A percentile compares a stretch with the other conserved stretches of the same genome.
phyloP scores from a whole-genome alignment of 2,888 invertebrate genomes.

The Caenorhabditis drosophilae region DNA sequence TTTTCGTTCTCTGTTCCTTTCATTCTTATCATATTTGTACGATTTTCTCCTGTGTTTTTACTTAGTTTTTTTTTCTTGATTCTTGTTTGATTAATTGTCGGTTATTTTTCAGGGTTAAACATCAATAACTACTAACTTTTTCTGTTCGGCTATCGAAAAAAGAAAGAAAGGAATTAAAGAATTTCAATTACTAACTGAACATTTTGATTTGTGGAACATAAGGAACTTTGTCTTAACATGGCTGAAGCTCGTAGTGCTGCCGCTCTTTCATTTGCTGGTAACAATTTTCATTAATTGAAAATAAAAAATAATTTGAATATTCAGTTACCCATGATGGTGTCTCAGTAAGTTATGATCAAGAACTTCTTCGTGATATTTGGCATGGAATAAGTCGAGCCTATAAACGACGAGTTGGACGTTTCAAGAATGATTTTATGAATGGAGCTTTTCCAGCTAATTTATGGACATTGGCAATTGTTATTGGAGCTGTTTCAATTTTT shows the following conservation, averaged over 20 bases:
- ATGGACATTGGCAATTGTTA: slow-evolving; percentile 84
- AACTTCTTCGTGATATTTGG: slow-evolving; percentile 93
- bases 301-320: slow-evolving; percentile 4
- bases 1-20: too few relatives aligned
- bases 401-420: slow-evolving; percentile 88
- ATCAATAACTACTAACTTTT: too few relatives aligned
- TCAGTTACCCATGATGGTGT: slow-evolving; percentile 92
- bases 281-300: slow-evolving; percentile 6
- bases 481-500: slow-evolving; percentile 79
- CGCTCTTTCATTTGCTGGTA: slow-evolving; percentile 56
- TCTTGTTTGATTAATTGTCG: too few relatives aligned
- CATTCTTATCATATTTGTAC: too few relatives aligned
- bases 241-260: slow-evolving; percentile 67
- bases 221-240: too few relatives aligned
- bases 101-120: too few relatives aligned
- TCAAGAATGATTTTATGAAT: slow-evolving; percentile 90
- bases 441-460: slow-evolving; percentile 94
- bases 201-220: too few relatives aligned
- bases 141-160: too few relatives aligned
- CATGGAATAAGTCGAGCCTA: slow-evolving; percentile 91
- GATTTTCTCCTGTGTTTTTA: too few relatives aligned
- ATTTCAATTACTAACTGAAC: too few relatives aligned
- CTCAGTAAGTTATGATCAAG: slow-evolving; percentile 94
- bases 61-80: too few relatives aligned
- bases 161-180: too few relatives aligned